Evolutionary conservation across 2,113 vertebrate genomes (phyloP), one percentile per base, ranked within the genome.

Genomic region (Pachyramphus minor): DNA sequence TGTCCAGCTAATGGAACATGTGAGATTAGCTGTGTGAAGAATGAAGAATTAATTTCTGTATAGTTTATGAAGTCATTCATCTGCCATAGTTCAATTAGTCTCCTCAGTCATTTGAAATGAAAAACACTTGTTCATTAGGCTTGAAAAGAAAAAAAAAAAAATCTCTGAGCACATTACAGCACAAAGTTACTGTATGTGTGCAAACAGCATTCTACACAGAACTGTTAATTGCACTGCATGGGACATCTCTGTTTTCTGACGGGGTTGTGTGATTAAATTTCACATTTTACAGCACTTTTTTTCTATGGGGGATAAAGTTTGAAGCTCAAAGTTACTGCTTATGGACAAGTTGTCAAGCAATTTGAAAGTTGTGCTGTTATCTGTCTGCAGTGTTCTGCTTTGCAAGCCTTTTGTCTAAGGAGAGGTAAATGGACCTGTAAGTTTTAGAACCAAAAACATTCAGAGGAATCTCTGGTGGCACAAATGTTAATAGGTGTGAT

Each of bases 1-100:
- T 27, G 55, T 84, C 44, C 56, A 64, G 72, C 30, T 71, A 67
- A 77, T 86, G 56, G 78, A 89, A 52, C 39, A 19, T 63, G 20
- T 24, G 67, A 75, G 45, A 81, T 64, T 28, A 47, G 45, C n/a
- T 53, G 15, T 37, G 56, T 76, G 91, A 94, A 96, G 92, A 96
- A 85, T 86, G 91, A 96, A 68, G 91, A 84, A 50, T 91, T 95
- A 90, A 81, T 96, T 96, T 97, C 78, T 83, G n/a, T 93, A 25
- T 79, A 84, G 84, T 64, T 83, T 89, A 58, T 90, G 80, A 64
- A 94, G 73, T 95, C 68, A 88, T 95, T 96, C 81, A 66, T 84
- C 75, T 96, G 83, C 77, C 69, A 28, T 79, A 96, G 59, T 47
- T 96, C 85, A 95, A 82, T 96, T 97, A 93, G 90, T 96, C 81